These are phyloP conservation scores for Tupiocoris notatus DNA, from an alignment of 2,888 invertebrate genomes.

Conservation along the genomic window DNA sequence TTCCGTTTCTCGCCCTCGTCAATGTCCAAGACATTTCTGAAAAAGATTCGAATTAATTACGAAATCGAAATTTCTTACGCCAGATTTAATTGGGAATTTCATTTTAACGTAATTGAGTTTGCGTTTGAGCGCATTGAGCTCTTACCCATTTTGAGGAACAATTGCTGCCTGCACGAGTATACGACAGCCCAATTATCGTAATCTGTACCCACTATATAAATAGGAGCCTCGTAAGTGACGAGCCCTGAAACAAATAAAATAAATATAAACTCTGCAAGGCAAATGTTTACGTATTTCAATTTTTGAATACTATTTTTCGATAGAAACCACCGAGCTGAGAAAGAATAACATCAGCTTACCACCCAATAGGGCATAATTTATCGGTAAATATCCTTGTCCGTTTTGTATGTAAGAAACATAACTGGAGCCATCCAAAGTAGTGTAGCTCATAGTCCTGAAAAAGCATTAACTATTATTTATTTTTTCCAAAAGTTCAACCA, in stretches of 20 bases:
- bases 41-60: not conserved
- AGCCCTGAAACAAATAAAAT: too few relatives aligned
- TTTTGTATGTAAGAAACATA: constrained; percentile 5
- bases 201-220: constrained; percentile 25
- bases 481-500: too few relatives aligned
- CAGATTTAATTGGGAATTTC: too few relatives aligned
- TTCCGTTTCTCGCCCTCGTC: constrained; percentile 11
- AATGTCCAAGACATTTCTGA: constrained; percentile 35
- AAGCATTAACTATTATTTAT: too few relatives aligned
- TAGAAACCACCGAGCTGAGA: too few relatives aligned
- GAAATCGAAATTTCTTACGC: too few relatives aligned
- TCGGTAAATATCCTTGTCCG: constrained; percentile 25
- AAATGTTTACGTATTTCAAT: too few relatives aligned
- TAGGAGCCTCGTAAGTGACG: constrained; percentile 10
- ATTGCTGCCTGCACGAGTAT: constrained; percentile 27
- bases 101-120: too few relatives aligned
- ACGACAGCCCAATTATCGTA: constrained; percentile 37
- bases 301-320: too few relatives aligned
- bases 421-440: not conserved
- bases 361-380: constrained; percentile 13
- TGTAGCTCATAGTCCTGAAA: constrained; percentile 14
- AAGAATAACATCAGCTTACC: too few relatives aligned
- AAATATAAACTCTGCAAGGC: too few relatives aligned
- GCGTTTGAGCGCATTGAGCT: too few relatives aligned
- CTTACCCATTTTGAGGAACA: constrained; percentile 30